Evolutionary conservation across 2,888 invertebrate genomes (phyloP).

Genomic region (Emmelina monodactyla): DNA sequence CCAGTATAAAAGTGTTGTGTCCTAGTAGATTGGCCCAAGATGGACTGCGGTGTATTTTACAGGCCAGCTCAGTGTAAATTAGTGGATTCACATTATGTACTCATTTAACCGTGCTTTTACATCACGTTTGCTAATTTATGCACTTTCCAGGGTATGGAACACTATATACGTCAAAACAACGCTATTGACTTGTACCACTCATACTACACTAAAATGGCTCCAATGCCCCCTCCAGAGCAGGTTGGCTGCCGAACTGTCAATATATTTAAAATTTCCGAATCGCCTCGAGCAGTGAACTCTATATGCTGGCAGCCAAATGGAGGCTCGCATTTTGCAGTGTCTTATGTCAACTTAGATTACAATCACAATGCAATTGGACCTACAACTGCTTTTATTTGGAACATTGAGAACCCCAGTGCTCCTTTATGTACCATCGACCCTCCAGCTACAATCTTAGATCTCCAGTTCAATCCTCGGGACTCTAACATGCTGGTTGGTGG

Average conservation of each 20-base stretch:
- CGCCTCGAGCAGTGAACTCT: constrained; percentile 71
- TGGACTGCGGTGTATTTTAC: too few species aligned
- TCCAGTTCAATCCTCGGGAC: constrained; percentile 88
- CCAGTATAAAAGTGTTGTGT: too few species aligned
- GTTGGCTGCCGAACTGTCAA: constrained; percentile 79
- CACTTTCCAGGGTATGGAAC: constrained; percentile 74
- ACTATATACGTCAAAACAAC: constrained; percentile 88
- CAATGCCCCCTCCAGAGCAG: constrained; percentile 70
- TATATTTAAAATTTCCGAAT: constrained; percentile 76
- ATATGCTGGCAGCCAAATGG: constrained; percentile 80
- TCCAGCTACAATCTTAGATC: constrained; percentile 73
- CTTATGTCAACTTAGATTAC: constrained; percentile 82
- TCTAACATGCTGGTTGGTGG: constrained; percentile 71
- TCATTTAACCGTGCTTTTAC: neutral
- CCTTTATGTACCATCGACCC: constrained; percentile 76
- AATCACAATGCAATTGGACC: constrained; percentile 56
- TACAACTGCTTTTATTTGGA: constrained; percentile 76
- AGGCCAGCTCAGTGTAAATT: too few species aligned
- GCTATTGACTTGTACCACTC: constrained; percentile 90
- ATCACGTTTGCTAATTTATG: neutral
- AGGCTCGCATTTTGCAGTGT: constrained; percentile 79
- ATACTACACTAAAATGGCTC: constrained; percentile 79
- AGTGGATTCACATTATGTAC: too few species aligned
- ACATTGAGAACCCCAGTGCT: constrained; percentile 85
- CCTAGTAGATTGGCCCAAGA: too few species aligned